Conservation (phyloP, 2,113 vertebrate species). For the Ranitomeya variabilis region DNA sequence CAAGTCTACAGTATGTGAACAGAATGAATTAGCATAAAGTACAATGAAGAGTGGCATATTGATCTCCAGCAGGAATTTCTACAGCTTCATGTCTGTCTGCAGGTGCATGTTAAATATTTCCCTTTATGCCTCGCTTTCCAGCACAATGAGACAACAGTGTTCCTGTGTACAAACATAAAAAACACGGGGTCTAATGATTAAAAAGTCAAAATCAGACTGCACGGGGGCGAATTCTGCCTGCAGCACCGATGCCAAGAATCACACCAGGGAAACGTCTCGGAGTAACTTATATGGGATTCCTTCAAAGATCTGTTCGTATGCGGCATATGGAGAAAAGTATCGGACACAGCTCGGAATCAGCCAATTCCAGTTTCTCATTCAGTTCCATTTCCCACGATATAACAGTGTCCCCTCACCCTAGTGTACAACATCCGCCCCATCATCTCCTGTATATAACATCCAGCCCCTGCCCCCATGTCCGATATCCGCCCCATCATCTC, state of each 20-base stretch:
- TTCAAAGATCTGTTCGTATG: neutral
- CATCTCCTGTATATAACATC: too few species aligned
- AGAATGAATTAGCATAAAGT: constrained; percentile 67
- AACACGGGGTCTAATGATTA: constrained; percentile 14
- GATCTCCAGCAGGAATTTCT: constrained; percentile 62
- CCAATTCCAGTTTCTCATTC: too few species aligned
- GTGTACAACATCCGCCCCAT: too few species aligned
- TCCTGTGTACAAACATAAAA: constrained; percentile 20
- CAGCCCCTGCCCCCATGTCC: too few species aligned
- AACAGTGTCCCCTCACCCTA: too few species aligned
- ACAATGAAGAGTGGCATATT: constrained; percentile 65
- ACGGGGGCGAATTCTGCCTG: neutral
- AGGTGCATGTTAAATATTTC: constrained; percentile 61
- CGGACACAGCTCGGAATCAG: too few species aligned
- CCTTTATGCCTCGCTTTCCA: constrained; percentile 61
- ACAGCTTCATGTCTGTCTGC: constrained; percentile 64
- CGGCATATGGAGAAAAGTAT: neutral
- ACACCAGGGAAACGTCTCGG: neutral
- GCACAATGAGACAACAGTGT: constrained; percentile 43
- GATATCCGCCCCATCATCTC: too few species aligned
- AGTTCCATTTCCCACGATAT: too few species aligned
- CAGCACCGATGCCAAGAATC: neutral
- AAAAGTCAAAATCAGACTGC: neutral
- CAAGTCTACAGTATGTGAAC: constrained; percentile 64
- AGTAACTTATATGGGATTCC: neutral